Evolutionary conservation across 2,888 invertebrate genomes (phyloP).

Genomic region (Dasysyrphus albostriatus): DNA sequence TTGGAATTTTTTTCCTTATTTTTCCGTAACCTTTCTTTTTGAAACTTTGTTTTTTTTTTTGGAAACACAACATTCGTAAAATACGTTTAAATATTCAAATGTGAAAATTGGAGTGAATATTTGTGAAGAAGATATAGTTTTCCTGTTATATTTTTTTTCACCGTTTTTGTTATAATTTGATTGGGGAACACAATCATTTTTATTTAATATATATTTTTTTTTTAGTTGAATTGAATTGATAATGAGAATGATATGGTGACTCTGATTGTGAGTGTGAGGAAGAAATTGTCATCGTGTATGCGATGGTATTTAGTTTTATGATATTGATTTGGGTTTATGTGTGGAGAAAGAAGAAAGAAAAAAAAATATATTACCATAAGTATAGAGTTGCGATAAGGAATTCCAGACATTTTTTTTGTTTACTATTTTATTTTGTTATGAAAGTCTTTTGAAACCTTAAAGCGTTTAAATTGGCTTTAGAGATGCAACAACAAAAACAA

Average conservation of each 20-base stretch:
- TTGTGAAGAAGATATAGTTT: constrained; percentile 66
- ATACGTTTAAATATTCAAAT: constrained; percentile 68
- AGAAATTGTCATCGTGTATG: constrained; percentile 66
- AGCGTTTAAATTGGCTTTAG: constrained; percentile 35
- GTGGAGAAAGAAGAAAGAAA: background rate
- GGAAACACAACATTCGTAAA: constrained; percentile 31
- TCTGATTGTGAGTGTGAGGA: constrained; percentile 41
- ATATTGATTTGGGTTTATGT: constrained; percentile 66
- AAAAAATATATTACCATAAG: constrained; percentile 56
- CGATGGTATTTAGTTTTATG: constrained; percentile 73
- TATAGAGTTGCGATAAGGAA: constrained; percentile 65
- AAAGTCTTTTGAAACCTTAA: constrained; percentile 33
- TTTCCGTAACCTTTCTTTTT: constrained; percentile 51
- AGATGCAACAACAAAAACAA: background rate
- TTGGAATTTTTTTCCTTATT: constrained; percentile 58
- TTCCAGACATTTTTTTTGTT: constrained; percentile 47
- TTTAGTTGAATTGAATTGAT: constrained; percentile 46
- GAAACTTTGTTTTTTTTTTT: constrained; percentile 31
- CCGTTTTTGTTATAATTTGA: constrained; percentile 72
- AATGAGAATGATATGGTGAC: constrained; percentile 46
- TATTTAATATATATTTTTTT: constrained; percentile 50
- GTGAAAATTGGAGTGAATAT: constrained; percentile 71
- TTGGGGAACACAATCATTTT: constrained; percentile 70
- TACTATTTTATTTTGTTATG: constrained; percentile 34
- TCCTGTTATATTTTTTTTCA: constrained; percentile 57